Evolutionary conservation across 2,888 invertebrate species (phyloP), one percentile per base, ranked within the genome.

Genomic region (Corbicula japonica): DNA sequence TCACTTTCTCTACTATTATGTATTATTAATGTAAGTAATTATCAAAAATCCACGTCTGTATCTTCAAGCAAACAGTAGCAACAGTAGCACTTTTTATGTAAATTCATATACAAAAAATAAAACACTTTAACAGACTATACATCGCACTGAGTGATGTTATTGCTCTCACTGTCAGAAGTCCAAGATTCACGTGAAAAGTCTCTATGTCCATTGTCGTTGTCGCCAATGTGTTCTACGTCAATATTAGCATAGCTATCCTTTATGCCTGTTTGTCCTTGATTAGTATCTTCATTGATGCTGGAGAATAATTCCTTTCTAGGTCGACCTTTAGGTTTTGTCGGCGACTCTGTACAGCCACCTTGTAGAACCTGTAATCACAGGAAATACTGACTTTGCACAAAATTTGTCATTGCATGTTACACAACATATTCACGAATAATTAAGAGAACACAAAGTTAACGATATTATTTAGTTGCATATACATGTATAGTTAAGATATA

Each of bases 311-410:
- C 84, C 34, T 93, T 93, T 84, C 92, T 93, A 3, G 93, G 93
- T 60, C 93, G 78, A 5, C 93, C 93, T 88, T 93, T 93, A 4
- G 93, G 93, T 84, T 93, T 93, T 2, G 93, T 93, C 0, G 93
- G 93, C 6, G 93, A 87, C 69, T 93, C 91, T 10, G 90, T 88
- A 35, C 92, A 91, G 0, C 93, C 93, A 26, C 89, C 91, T 86
- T 92, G 90, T 82, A 93, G 80, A 2, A 93, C 93, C 93, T 93
- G 74, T 3, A 71, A n/a, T n/a, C n/a, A n/a, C n/a, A n/a, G n/a
- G n/a, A n/a, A n/a, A n/a, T n/a, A n/a, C n/a, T n/a, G n/a, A n/a
- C n/a, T n/a, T n/a, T n/a, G n/a, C n/a, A n/a, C n/a, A n/a, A n/a
- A n/a, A n/a, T n/a, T n/a, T n/a, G n/a, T n/a, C n/a, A n/a, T n/a